Conservation (phyloP, 2,888 invertebrate genomes). For the Nycteola revayana region DNA sequence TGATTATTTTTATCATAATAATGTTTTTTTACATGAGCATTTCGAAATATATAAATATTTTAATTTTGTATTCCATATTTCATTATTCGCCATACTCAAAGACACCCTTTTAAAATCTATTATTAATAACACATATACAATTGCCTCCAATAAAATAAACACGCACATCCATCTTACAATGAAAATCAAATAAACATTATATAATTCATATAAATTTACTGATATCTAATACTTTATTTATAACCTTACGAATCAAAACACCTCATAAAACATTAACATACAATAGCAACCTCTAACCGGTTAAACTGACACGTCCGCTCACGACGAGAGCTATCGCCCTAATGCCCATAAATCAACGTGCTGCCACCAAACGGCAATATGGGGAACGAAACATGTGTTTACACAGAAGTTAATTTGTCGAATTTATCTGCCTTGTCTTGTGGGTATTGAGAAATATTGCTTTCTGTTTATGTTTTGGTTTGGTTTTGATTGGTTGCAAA, state of each 20-base stretch:
- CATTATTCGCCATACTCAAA: too few relatives aligned
- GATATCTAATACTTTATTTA: slow-evolving; percentile 2
- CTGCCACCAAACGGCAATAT: slow-evolving; percentile 77
- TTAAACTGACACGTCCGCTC: slow-evolving; percentile 47
- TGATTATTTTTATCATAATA: too few relatives aligned
- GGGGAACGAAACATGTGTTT: slow-evolving; percentile 79
- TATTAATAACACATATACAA: too few relatives aligned
- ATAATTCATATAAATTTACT: background rate
- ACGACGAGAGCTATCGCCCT: slow-evolving; percentile 50
- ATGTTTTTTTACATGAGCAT: too few relatives aligned
- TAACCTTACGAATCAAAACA: slow-evolving; percentile 6
- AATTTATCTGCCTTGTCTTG: slow-evolving; percentile 76
- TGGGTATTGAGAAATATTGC: slow-evolving; percentile 76
- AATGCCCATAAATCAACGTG: slow-evolving; percentile 72
- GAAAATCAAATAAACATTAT: too few relatives aligned
- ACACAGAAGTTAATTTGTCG: slow-evolving; percentile 80
- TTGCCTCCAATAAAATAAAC: too few relatives aligned
- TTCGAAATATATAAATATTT: too few relatives aligned
- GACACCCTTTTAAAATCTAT: too few relatives aligned
- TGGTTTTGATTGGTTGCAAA: slow-evolving; percentile 23
- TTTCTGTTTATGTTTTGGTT: slow-evolving; percentile 38
- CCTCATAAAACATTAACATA: slow-evolving; percentile 38
- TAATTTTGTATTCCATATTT: too few relatives aligned
- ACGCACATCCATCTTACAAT: too few relatives aligned
- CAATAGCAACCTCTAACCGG: slow-evolving; percentile 38